These are phyloP conservation scores for Deroptyus accipitrinus DNA, from an alignment of 2,113 vertebrate genomes.

Conservation along the genomic window DNA sequence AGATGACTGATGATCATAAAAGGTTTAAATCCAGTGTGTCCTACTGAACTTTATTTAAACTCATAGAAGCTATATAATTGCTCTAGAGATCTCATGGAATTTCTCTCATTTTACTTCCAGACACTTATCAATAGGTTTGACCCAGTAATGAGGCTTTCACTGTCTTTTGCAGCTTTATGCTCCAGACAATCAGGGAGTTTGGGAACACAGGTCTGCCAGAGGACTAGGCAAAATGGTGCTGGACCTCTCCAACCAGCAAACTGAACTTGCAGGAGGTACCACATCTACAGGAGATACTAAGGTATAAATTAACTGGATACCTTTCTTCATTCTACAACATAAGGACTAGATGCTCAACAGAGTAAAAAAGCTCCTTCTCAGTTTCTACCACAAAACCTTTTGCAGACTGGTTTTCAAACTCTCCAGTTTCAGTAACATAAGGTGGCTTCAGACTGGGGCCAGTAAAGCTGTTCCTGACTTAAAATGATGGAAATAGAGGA, in stretches of 20 bases:
- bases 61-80: not conserved
- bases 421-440: not conserved
- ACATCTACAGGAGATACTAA: not conserved
- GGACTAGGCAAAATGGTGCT: not conserved
- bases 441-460: not conserved
- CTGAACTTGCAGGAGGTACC: not conserved
- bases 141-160: not conserved
- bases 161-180: not conserved
- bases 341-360: no score
- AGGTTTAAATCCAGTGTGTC: not conserved
- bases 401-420: not conserved
- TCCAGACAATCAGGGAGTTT: not conserved
- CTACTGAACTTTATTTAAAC: slow-evolving; percentile 29
- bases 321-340: not conserved
- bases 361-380: not conserved
- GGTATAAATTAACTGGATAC: not conserved
- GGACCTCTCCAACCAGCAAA: not conserved
- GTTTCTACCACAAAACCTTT: not conserved
- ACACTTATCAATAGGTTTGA: not conserved
- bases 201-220: not conserved
- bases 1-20: not conserved
- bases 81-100: not conserved
- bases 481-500: not conserved
- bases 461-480: not conserved
- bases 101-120: not conserved